Percentiles rank a stretch among this genome's conserved stretches.
Evolutionary conservation across 2,888 invertebrate species (phyloP).

Genomic region (Elmis aenea): DNA sequence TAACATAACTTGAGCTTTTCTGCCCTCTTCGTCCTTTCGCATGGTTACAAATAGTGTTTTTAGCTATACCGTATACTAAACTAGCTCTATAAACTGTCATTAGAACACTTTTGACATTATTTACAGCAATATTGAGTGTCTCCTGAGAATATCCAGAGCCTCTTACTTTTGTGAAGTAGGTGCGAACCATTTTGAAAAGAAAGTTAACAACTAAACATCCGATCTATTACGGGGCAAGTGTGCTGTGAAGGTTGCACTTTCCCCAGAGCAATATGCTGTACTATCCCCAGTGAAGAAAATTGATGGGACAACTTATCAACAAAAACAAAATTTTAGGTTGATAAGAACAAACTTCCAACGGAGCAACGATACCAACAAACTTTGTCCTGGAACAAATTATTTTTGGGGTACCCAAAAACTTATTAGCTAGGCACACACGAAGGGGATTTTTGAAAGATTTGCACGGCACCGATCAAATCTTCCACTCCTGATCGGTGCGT

Average conservation of each 20-base stretch:
- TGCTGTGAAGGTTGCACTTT: not conserved
- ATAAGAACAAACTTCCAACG: conserved; percentile 7
- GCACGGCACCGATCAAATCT: no score
- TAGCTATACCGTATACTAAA: conserved; percentile 11
- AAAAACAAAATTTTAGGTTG: conserved; percentile 10
- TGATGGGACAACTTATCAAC: conserved; percentile 5
- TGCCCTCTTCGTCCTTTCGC: conserved; percentile 14
- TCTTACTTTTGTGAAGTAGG: conserved; percentile 1
- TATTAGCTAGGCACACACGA: no score
- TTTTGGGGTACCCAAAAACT: no score
- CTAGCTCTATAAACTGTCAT: conserved; percentile 13
- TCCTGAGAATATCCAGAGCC: conserved; percentile 7
- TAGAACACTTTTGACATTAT: conserved; percentile 11
- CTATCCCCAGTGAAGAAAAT: conserved; percentile 5
- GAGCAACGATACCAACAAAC: no score
- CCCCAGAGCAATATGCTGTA: conserved; percentile 4
- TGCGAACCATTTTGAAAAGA: conserved; percentile 5
- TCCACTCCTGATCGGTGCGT: no score
- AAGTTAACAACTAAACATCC: conserved; percentile 2
- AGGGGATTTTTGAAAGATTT: no score
- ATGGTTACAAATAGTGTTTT: conserved; percentile 12
- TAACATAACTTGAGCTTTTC: conserved; percentile 12
- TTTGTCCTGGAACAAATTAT: no score
- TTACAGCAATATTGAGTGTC: conserved; percentile 9
- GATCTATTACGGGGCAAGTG: conserved; percentile 1